phyloP scores from a whole-genome alignment of 2,797 vertebrate genomes.

The Echeneis naucrates region DNA sequence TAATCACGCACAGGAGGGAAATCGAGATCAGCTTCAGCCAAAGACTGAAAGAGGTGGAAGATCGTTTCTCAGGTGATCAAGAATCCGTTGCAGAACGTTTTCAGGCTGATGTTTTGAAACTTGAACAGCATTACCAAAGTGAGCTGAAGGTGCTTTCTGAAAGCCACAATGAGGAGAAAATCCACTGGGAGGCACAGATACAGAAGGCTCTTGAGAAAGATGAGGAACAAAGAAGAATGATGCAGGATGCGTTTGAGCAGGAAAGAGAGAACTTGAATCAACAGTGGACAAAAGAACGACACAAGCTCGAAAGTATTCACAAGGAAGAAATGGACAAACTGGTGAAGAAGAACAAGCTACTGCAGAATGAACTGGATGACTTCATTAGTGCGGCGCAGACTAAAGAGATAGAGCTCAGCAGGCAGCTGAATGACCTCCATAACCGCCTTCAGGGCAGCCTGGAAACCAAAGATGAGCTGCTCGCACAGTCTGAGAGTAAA shows the following conservation, averaged over 20 bases:
- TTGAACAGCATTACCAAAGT: conserved; percentile 82
- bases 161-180: conserved; percentile 79
- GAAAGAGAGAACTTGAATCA: conserved; percentile 71
- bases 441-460: conserved; percentile 78
- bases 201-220: conserved; percentile 81
- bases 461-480: conserved; percentile 71
- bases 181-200: conserved; percentile 84
- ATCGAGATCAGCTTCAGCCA: conserved; percentile 88
- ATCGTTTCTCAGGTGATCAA: conserved; percentile 86
- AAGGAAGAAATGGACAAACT: conserved; percentile 79
- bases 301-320: conserved; percentile 81
- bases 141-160: conserved; percentile 82
- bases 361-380: conserved; percentile 84
- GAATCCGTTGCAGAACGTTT: conserved; percentile 83
- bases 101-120: conserved; percentile 78
- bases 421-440: conserved; percentile 83
- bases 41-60: conserved; percentile 87
- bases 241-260: conserved; percentile 73
- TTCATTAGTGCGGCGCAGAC: conserved; percentile 73
- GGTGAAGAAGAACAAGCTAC: conserved; percentile 79
- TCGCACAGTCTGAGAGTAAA: conserved; percentile 71
- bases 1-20: conserved; percentile 88
- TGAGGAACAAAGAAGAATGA: conserved; percentile 69
- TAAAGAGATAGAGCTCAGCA: conserved; percentile 81
- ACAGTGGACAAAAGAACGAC: conserved; percentile 77